Percentiles rank a stretch among this genome's conserved stretches.
phyloP scores from a whole-genome alignment of 1,140 invertebrate species.

The Calosoma granatense region DNA sequence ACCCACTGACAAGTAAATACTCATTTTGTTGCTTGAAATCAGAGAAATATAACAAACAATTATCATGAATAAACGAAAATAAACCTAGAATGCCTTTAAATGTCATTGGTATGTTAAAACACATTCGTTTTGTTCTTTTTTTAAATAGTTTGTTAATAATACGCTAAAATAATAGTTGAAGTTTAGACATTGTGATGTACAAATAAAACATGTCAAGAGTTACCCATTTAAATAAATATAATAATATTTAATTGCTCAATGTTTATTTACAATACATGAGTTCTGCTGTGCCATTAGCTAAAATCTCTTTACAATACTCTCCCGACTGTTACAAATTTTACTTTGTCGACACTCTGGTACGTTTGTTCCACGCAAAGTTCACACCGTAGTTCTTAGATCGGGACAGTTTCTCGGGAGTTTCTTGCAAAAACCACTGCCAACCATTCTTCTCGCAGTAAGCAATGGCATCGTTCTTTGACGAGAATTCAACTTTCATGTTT shows the following conservation, averaged over 20 bases:
- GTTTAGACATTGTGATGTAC: constrained; percentile 7
- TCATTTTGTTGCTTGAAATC: constrained; percentile 8
- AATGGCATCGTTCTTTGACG: constrained; percentile 75
- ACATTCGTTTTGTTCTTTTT: not conserved
- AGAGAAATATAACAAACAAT: not conserved
- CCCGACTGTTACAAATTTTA: constrained; percentile 38
- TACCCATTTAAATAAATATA: constrained; percentile 6
- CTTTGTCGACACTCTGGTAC: constrained; percentile 89
- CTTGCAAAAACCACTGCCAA: constrained; percentile 79
- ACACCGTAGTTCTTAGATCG: constrained; percentile 84
- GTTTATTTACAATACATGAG: not conserved
- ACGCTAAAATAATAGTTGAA: constrained; percentile 4
- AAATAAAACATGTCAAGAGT: constrained; percentile 2
- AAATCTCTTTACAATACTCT: not conserved
- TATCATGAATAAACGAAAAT: constrained; percentile 1
- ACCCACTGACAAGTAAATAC: too few relatives aligned
- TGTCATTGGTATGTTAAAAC: not conserved
- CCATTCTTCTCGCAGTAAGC: constrained; percentile 92
- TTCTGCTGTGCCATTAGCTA: not conserved
- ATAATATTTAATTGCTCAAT: not conserved
- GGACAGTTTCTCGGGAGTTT: constrained; percentile 55
- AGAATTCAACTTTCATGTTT: constrained; percentile 79
- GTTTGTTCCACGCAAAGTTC: constrained; percentile 96
- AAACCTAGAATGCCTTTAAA: constrained; percentile 9
- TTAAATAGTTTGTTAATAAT: constrained; percentile 5